These are phyloP conservation scores for Peucedramus taeniatus DNA, from an alignment of 2,113 vertebrate species.

Conservation along the genomic window DNA sequence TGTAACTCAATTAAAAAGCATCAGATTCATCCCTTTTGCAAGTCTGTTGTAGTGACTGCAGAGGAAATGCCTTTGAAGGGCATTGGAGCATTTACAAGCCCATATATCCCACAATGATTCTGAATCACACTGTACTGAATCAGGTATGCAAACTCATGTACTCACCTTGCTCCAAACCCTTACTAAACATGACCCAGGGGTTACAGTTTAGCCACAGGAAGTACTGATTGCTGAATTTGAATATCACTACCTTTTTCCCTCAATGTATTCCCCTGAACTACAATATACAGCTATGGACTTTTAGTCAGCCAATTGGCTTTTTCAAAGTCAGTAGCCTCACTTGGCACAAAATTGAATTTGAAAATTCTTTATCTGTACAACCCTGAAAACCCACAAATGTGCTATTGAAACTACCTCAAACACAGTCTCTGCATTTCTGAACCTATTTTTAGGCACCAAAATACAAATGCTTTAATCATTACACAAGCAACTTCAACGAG, in stretches of 20 bases:
- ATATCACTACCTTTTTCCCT: neutral
- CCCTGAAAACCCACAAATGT: neutral
- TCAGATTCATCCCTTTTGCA: neutral
- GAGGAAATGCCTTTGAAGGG: neutral
- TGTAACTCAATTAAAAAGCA: neutral
- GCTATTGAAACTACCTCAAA: neutral
- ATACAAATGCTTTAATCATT: neutral
- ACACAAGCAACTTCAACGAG: neutral
- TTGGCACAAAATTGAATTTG: neutral
- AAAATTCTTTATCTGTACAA: neutral
- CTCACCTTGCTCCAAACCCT: conserved; percentile 23
- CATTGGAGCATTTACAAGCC: neutral
- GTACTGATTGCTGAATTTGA: neutral
- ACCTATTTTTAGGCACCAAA: neutral
- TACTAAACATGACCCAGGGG: conserved; percentile 10
- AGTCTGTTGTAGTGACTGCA: neutral
- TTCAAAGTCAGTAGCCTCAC: neutral
- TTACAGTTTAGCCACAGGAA: neutral
- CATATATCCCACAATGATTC: neutral
- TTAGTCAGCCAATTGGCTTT: neutral
- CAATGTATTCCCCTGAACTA: neutral
- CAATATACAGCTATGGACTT: neutral
- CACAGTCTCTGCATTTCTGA: neutral
- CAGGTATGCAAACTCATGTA: neutral
- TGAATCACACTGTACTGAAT: neutral